These are phyloP conservation scores for Botia kubotai DNA, from an alignment of 2,797 vertebrate species.

Conservation along the genomic window DNA sequence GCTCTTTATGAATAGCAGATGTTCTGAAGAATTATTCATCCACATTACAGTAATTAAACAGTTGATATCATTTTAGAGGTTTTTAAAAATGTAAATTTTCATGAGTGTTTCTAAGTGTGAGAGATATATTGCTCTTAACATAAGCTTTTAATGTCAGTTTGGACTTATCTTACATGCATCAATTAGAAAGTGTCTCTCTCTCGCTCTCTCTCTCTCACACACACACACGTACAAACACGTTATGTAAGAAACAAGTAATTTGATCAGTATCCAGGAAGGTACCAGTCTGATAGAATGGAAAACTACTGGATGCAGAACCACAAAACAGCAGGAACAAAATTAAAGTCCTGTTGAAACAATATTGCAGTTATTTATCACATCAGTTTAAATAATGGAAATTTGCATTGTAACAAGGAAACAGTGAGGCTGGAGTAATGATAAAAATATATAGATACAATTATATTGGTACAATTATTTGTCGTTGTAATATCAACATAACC, in stretches of 20 bases:
- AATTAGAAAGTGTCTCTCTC: background rate
- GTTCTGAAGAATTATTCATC: background rate
- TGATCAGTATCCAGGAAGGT: background rate
- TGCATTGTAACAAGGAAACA: background rate
- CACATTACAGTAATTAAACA: background rate
- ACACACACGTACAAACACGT: background rate
- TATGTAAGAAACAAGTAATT: slow-evolving; percentile 23
- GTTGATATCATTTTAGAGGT: background rate
- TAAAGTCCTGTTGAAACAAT: background rate
- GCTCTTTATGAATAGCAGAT: slow-evolving; percentile 7
- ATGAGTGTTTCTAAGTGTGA: background rate
- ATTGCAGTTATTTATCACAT: background rate
- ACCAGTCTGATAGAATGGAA: slow-evolving; percentile 18
- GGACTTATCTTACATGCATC: background rate
- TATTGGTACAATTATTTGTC: too few relatives aligned
- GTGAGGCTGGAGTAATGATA: background rate
- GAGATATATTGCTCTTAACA: slow-evolving; percentile 8
- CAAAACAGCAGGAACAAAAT: background rate
- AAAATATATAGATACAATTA: background rate
- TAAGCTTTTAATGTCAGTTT: background rate
- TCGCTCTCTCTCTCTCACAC: too few relatives aligned
- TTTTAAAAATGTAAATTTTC: background rate
- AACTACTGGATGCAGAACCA: slow-evolving; percentile 13
- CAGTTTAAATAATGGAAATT: background rate
- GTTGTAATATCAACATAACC: too few relatives aligned